Percentiles rank a stretch among this genome's conserved stretches.
Evolutionary conservation across 2,113 vertebrate genomes (phyloP).

Genomic region (Phodopus roborovskii): DNA sequence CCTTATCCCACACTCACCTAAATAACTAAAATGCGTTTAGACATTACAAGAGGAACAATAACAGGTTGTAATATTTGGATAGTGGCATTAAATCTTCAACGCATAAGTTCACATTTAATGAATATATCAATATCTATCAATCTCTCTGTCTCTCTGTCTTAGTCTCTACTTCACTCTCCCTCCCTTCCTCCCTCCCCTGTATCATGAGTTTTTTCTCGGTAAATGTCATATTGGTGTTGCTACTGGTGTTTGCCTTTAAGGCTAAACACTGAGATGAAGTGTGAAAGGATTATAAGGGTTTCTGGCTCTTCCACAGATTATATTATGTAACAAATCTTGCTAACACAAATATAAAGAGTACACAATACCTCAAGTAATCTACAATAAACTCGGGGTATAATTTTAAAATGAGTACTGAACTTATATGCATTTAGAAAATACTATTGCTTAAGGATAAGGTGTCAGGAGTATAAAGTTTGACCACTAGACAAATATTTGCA

Average conservation of each 20-base stretch:
- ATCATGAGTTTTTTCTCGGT: not conserved
- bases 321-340: not conserved
- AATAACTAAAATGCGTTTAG: not conserved
- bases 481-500: not conserved
- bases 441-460: not conserved
- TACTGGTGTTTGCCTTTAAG: not conserved
- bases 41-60: not conserved
- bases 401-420: not conserved
- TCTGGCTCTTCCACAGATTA: not conserved
- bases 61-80: not conserved
- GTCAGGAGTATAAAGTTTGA: not conserved
- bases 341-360: not conserved
- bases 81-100: not conserved
- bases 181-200: not conserved
- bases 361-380: not conserved
- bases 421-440: not conserved
- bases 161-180: no score
- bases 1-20: not conserved
- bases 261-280: not conserved
- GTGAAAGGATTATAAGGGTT: not conserved
- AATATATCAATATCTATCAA: no score
- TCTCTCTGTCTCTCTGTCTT: fast-evolving
- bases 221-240: not conserved
- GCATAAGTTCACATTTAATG: not conserved
- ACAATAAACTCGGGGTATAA: not conserved